A percentile compares a stretch with the other conserved stretches of the same genome.
Conservation (phyloP, 2,797 vertebrate species). For the Rhinogobio ventralis region DNA sequence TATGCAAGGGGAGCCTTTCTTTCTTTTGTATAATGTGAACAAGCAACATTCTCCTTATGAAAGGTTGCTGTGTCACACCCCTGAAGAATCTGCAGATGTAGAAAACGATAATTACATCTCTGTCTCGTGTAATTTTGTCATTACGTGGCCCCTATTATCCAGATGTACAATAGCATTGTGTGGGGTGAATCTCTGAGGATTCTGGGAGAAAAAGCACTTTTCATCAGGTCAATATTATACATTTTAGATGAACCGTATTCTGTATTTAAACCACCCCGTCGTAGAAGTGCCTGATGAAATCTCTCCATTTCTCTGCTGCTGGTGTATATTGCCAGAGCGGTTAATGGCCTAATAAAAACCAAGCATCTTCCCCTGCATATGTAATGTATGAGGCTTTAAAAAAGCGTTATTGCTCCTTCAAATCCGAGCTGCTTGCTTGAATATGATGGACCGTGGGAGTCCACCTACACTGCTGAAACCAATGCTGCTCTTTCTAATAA, state of each 20-base stretch:
- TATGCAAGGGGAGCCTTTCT: constrained; percentile 53
- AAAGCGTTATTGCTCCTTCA: constrained; percentile 58
- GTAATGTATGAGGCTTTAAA: constrained; percentile 63
- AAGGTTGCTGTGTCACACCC: constrained; percentile 84
- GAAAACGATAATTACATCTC: constrained; percentile 89
- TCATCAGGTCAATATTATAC: constrained; percentile 79
- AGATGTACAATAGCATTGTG: constrained; percentile 79
- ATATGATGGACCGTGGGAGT: constrained; percentile 53
- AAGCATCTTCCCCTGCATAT: constrained; percentile 65
- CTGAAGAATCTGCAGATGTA: constrained; percentile 85
- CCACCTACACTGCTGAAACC: constrained; percentile 58
- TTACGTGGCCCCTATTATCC: constrained; percentile 80
- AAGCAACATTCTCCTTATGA: constrained; percentile 73
- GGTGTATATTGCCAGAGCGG: constrained; percentile 67
- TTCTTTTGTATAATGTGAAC: constrained; percentile 75
- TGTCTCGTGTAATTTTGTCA: constrained; percentile 84
- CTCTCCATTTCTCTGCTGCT: constrained; percentile 71
- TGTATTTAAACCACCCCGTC: constrained; percentile 74
- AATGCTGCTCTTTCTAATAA: constrained; percentile 65
- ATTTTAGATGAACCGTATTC: constrained; percentile 80
- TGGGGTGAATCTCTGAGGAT: constrained; percentile 78
- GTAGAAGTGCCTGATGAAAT: constrained; percentile 73
- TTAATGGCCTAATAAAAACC: constrained; percentile 66
- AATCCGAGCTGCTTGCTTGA: constrained; percentile 64
- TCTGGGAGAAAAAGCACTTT: constrained; percentile 83